Conservation (phyloP, 2,888 invertebrate genomes). For the Shargacucullia verbasci region DNA sequence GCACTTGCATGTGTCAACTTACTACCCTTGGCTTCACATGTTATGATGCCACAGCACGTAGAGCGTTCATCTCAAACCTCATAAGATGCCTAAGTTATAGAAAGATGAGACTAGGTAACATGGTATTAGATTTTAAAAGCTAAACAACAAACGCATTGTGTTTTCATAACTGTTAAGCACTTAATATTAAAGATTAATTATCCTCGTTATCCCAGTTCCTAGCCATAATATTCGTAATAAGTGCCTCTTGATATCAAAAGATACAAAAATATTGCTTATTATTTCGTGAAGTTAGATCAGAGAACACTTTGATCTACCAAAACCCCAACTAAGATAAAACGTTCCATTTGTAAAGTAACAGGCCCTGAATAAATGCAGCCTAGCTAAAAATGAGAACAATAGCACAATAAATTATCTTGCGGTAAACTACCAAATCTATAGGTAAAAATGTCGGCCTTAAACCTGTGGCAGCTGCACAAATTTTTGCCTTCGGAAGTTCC, state of each 20-base stretch:
- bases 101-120: too few relatives aligned
- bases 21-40: constrained; percentile 25
- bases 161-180: too few relatives aligned
- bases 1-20: constrained; percentile 53
- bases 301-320: not conserved
- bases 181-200: too few relatives aligned
- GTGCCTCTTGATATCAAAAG: too few relatives aligned
- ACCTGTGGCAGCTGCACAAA: constrained; percentile 62
- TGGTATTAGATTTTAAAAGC: too few relatives aligned
- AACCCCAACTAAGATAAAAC: constrained; percentile 1
- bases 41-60: constrained; percentile 2
- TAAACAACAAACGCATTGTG: too few relatives aligned
- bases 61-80: too few relatives aligned
- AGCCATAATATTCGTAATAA: too few relatives aligned
- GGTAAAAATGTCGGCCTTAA: constrained; percentile 47
- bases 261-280: too few relatives aligned
- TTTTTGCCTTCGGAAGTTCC: constrained; percentile 66
- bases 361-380: constrained; percentile 38
- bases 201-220: too few relatives aligned
- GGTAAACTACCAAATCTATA: constrained; percentile 50
- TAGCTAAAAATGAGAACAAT: constrained; percentile 53
- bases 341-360: constrained; percentile 31
- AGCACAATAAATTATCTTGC: constrained; percentile 52
- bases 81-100: too few relatives aligned
- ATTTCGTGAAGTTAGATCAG: too few relatives aligned